phyloP scores from a whole-genome alignment of 2,113 vertebrate genomes.

The Damaliscus lunatus region DNA sequence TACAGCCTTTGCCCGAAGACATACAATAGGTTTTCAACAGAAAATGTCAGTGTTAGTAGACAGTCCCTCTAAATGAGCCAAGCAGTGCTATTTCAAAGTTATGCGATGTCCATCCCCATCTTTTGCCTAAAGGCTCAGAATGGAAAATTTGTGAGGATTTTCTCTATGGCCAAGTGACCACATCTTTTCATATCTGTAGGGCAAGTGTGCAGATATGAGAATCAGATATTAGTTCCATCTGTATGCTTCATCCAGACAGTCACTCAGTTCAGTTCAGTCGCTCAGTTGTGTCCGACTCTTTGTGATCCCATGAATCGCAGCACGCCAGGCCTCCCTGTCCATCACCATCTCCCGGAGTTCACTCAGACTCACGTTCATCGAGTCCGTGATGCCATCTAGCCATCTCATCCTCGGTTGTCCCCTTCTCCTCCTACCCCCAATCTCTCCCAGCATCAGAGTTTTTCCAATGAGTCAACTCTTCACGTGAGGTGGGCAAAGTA shows the following conservation, averaged over 20 bases:
- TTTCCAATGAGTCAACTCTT: too few relatives aligned
- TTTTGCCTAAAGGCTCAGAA: background rate
- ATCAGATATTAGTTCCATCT: background rate
- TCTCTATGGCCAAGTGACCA: background rate
- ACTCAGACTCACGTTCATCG: too few relatives aligned
- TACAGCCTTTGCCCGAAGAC: conserved; percentile 31
- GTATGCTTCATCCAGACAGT: background rate
- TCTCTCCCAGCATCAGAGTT: too few relatives aligned
- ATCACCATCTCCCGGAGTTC: too few relatives aligned
- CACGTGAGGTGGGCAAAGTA: too few relatives aligned
- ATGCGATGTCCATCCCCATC: background rate
- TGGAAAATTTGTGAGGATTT: background rate
- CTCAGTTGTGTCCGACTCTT: too few relatives aligned
- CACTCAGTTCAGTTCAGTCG: too few relatives aligned
- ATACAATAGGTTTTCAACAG: conserved; percentile 53
- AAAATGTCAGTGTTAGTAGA: conserved; percentile 55
- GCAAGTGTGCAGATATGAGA: background rate
- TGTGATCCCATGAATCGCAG: too few relatives aligned
- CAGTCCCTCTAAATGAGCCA: background rate
- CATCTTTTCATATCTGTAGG: background rate
- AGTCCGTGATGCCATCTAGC: too few relatives aligned
- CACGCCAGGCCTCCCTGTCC: too few relatives aligned
- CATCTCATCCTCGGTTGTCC: too few relatives aligned
- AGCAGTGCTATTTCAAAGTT: conserved; percentile 34
- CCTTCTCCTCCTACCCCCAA: too few relatives aligned